These are phyloP conservation scores for Drosophila navojoa DNA, from an alignment of 1,140 invertebrate species.

Conservation along the genomic window DNA sequence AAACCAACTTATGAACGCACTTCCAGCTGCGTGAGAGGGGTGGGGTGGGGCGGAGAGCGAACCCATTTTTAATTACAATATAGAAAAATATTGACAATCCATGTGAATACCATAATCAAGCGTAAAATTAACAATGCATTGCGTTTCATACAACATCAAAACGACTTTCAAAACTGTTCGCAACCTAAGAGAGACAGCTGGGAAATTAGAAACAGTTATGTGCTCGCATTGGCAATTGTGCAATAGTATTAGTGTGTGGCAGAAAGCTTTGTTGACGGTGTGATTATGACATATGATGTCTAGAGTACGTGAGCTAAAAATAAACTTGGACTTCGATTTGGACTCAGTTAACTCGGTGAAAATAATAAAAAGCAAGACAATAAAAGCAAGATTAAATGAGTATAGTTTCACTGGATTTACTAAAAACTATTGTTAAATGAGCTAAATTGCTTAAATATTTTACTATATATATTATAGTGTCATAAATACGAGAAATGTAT, in stretches of 20 bases:
- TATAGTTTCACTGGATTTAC: too few relatives aligned
- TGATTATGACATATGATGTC: neutral
- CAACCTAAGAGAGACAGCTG: neutral
- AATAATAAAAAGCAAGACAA: too few relatives aligned
- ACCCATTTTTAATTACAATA: constrained; percentile 13
- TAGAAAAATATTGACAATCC: constrained; percentile 23
- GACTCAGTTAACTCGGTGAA: neutral
- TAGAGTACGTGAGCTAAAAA: neutral
- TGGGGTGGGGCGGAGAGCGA: neutral
- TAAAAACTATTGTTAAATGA: too few relatives aligned
- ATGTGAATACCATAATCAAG: constrained; percentile 18
- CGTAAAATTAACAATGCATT: constrained; percentile 13
- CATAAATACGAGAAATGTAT: too few relatives aligned
- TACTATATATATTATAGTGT: too few relatives aligned
- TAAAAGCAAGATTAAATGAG: too few relatives aligned
- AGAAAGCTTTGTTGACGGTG: neutral
- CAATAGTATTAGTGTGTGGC: neutral
- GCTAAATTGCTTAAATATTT: too few relatives aligned
- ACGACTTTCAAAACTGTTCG: constrained; percentile 6
- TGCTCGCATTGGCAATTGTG: neutral
- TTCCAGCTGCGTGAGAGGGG: neutral
- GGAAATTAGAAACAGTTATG: constrained; percentile 2
- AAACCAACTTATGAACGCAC: constrained; percentile 61
- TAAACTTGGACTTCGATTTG: neutral
- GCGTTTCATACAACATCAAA: constrained; percentile 4